These are phyloP conservation scores for Muscicapa striata DNA, from an alignment of 2,797 vertebrate species.

Conservation along the genomic window DNA sequence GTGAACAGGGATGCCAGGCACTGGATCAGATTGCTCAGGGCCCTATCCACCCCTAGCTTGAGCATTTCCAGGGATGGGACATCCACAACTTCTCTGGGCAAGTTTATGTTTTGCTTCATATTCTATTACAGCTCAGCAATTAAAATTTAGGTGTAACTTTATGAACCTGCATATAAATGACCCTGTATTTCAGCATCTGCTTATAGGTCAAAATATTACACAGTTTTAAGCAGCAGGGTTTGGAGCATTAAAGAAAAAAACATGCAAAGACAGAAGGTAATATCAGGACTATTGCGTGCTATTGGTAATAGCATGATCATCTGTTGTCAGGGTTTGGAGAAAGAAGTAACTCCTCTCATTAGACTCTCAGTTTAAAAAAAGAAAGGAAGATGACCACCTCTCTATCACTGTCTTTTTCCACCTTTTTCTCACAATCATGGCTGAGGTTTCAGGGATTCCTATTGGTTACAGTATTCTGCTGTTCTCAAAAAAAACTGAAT, in stretches of 20 bases:
- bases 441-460: neutral
- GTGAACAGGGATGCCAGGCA: fast-evolving
- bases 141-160: neutral
- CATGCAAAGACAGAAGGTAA: neutral
- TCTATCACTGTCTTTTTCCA: neutral
- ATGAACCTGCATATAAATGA: neutral
- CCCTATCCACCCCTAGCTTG: neutral
- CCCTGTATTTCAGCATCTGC: neutral
- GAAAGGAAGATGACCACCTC: neutral
- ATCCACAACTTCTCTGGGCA: neutral
- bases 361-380: neutral
- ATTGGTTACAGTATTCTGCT: neutral
- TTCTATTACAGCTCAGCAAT: neutral
- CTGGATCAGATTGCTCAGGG: neutral
- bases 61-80: neutral
- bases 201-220: neutral
- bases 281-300: neutral
- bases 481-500: neutral
- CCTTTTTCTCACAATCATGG: neutral
- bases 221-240: neutral
- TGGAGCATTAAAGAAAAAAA: neutral
- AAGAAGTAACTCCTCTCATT: neutral
- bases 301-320: neutral
- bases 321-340: neutral
- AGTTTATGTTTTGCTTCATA: neutral